Percentiles rank a stretch among this genome's conserved stretches.
These are phyloP conservation scores for Megalurothrips usitatus DNA, from an alignment of 2,888 invertebrate genomes.

Conservation along the genomic window DNA sequence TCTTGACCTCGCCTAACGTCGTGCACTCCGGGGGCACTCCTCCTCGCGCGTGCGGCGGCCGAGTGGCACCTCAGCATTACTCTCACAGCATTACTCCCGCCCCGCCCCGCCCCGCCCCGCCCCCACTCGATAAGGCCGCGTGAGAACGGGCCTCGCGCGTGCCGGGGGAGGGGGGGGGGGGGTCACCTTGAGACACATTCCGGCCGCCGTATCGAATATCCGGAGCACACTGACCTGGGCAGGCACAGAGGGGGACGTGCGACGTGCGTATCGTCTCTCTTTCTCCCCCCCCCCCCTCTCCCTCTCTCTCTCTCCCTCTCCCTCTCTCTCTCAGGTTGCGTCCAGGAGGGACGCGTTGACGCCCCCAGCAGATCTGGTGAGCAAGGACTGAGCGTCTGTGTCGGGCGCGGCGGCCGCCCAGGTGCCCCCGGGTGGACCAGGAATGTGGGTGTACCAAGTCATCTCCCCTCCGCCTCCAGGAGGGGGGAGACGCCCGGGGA, in stretches of 20 bases:
- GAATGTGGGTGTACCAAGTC: neutral
- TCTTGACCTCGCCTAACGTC: too few species aligned
- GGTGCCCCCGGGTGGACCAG: neutral
- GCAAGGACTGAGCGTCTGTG: neutral
- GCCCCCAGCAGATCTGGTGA: neutral
- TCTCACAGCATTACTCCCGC: neutral
- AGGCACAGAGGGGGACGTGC: neutral
- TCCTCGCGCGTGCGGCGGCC: too few species aligned
- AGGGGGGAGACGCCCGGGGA: too few species aligned
- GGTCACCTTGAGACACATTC: constrained; percentile 6
- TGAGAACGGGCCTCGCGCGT: neutral
- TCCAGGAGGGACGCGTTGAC: neutral
- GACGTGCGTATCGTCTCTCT: neutral
- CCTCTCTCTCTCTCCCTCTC: neutral
- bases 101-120: too few species aligned
- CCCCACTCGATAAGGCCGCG: neutral
- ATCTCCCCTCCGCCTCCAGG: neutral
- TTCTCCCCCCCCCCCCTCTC: neutral
- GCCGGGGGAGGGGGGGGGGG: neutral
- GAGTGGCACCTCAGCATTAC: neutral
- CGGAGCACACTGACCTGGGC: neutral
- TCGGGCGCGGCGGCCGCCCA: neutral
- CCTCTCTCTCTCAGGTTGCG: neutral
- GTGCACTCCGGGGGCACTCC: too few species aligned
- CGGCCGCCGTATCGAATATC: neutral